These are phyloP conservation scores for Ceuthmochares aereus DNA, from an alignment of 2,113 vertebrate species.

Conservation along the genomic window DNA sequence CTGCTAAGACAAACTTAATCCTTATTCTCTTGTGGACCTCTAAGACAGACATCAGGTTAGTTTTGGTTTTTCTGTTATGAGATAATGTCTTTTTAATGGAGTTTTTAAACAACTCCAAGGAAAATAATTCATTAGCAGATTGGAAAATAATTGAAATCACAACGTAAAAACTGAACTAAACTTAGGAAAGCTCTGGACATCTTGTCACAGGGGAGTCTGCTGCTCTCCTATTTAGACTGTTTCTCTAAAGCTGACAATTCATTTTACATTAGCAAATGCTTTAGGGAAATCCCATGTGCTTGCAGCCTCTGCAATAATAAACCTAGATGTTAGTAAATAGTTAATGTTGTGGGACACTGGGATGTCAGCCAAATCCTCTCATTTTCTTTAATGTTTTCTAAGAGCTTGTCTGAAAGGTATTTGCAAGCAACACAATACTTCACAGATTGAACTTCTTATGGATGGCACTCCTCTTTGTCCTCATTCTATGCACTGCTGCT, in stretches of 20 bases:
- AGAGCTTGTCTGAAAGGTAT: slow-evolving; percentile 61
- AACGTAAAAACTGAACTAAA: slow-evolving; percentile 53
- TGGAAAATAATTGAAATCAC: slow-evolving; percentile 57
- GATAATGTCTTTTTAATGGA: background rate
- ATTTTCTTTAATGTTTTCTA: slow-evolving; percentile 67
- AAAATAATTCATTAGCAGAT: slow-evolving; percentile 60
- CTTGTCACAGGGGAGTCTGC: slow-evolving; percentile 51
- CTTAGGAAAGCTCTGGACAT: slow-evolving; percentile 47
- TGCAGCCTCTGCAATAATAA: slow-evolving; percentile 49
- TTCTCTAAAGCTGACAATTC: slow-evolving; percentile 66
- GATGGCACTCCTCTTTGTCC: background rate
- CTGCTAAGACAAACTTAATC: background rate
- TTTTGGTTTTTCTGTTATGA: slow-evolving; percentile 16
- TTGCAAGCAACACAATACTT: slow-evolving; percentile 53
- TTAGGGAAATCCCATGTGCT: slow-evolving; percentile 45
- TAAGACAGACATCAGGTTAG: background rate
- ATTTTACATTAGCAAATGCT: slow-evolving; percentile 70
- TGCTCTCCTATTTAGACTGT: slow-evolving; percentile 47
- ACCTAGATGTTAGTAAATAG: slow-evolving; percentile 67
- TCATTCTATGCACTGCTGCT: background rate
- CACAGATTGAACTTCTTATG: slow-evolving; percentile 26
- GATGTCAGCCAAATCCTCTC: slow-evolving; percentile 61
- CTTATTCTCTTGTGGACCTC: background rate
- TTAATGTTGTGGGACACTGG: slow-evolving; percentile 65
- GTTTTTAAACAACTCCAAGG: slow-evolving; percentile 64